Percentiles rank a stretch among this genome's conserved stretches.
These are phyloP conservation scores for Plebejus anna DNA, from an alignment of 2,888 invertebrate species.

Conservation along the genomic window DNA sequence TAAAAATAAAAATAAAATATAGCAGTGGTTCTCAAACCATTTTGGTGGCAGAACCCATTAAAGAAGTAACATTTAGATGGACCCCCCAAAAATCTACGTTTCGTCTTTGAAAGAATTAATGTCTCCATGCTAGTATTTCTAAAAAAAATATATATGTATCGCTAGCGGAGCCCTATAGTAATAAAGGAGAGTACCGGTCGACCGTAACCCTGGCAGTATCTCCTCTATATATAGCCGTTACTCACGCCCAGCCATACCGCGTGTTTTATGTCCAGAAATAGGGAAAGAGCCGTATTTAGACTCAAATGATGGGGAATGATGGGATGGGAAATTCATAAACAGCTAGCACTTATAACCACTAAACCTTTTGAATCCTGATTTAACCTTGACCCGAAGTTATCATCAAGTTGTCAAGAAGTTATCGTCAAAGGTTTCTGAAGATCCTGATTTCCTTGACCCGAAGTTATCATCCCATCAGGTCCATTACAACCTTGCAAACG, in stretches of 20 bases:
- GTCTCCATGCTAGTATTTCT: too few species aligned
- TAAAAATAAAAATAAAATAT: too few species aligned
- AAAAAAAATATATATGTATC: too few species aligned
- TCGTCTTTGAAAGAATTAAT: too few species aligned
- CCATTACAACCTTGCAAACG: not conserved
- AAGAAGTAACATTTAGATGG: too few species aligned
- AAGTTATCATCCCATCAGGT: not conserved
- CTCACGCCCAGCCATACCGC: not conserved
- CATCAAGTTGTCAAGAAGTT: not conserved
- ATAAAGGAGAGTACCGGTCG: constrained; percentile 10
- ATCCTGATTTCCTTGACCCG: not conserved
- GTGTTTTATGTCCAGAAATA: constrained; percentile 12
- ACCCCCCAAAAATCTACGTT: too few species aligned
- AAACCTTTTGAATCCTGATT: not conserved
- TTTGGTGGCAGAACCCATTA: too few species aligned
- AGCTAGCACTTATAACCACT: constrained; percentile 49
- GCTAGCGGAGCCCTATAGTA: not conserved
- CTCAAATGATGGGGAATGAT: not conserved
- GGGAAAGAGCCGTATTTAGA: not conserved
- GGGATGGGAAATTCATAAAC: not conserved
- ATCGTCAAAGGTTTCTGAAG: not conserved
- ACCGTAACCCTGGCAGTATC: constrained; percentile 14
- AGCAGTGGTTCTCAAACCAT: too few species aligned
- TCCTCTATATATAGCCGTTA: constrained; percentile 16
- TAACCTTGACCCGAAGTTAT: not conserved